Base-by-base conservation (phyloP, 2,797 vertebrate species). In the Sebastiscus tertius region DNA sequence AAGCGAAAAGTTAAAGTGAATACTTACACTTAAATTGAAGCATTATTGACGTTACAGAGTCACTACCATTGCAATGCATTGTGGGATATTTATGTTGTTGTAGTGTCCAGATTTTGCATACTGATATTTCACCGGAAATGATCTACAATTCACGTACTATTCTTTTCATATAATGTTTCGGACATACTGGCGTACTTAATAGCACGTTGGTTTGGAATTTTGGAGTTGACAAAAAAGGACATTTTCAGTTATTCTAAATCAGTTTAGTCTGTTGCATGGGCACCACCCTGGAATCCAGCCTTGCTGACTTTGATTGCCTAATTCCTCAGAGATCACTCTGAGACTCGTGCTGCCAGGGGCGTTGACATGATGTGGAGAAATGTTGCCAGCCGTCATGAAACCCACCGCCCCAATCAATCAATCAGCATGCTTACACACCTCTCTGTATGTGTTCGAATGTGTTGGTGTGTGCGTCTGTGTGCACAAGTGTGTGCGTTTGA, bases 321-420 rank as follows among this genome's bases (percentile, higher is more conserved):
- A 93, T 90, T 92, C 92, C 91, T 92, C 64, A 39, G 91, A 92
- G 91, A 93, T 93, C 85, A 36, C 83, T 88, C 66, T 75, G 66
- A 72, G 79, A 82, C 84, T 74, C 82, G 36, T 12, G 85, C 87
- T 89, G 90, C 89, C 87, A 81, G 82, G 71, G 85, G 85, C 85
- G 72, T 80, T 86, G 90, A 92, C 92, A 90, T 75, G 86, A 94
- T 92, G 92, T 85, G 86, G 85, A 90, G 82, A 92, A 93, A 92
- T 94, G 92, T 92, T 91, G 83, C 87, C 83, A 90, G 87, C 89
- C 82, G 86, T 93, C 93, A 94, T 77, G 89, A 93, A 90, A 88
- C 91, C 88, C 63, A 83, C 77, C 80, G 14, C 81, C 88, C 77
- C 86, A 91, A 95, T 95, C 92, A 92, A 92, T 91, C 92, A 93